Evolutionary conservation across 2,113 vertebrate genomes (phyloP), one percentile per base, ranked within the genome.

Genomic region (Pongo abelii): DNA sequence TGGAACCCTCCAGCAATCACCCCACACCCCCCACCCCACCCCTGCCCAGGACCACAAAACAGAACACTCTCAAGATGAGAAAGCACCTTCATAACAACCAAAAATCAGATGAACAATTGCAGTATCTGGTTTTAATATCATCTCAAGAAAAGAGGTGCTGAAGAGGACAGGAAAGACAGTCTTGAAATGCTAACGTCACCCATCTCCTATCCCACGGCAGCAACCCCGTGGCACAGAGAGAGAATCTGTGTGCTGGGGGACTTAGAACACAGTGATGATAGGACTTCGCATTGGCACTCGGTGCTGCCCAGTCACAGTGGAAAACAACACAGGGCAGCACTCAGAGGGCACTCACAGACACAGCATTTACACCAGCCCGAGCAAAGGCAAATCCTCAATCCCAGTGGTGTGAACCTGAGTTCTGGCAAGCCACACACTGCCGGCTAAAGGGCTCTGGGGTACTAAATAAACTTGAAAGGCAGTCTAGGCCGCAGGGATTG

Each of bases 241-340:
- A 55, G 52, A 55, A 55, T 55, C 52, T 55, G 52, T 55, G 52
- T 7, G 52, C 52, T 55, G 52, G 52, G 52, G 18, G 18, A 64
- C 11, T 5, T 1, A 6, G 61, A 64, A 27, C 61, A 6, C 61
- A 6, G 27, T 32, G 27, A 30, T 3, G n/a, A 5, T 7, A 2
- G n/a, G 35, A n/a, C 67, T 38, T 72, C 12, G n/a, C n/a, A 23
- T 2, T 40, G 70, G 22, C 18, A 23, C n/a, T 38, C 8, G 0
- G 70, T 9, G 20, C 70, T 22, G 20, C 70, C 18, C 20, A 11
- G n/a, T 10, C 20, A 11, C 70, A 12, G 70, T 9, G 20, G n/a
- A 23, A 40, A 38, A 38, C 18, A 72, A 20, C n/a, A 40, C n/a
- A 22, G 18, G 5, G 20, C 64, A 35, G 64, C 30, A 35, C 52